Evolutionary conservation across 1,140 invertebrate genomes (phyloP), one percentile per base, ranked within the genome.

Genomic region (Hylaeus volcanicus): DNA sequence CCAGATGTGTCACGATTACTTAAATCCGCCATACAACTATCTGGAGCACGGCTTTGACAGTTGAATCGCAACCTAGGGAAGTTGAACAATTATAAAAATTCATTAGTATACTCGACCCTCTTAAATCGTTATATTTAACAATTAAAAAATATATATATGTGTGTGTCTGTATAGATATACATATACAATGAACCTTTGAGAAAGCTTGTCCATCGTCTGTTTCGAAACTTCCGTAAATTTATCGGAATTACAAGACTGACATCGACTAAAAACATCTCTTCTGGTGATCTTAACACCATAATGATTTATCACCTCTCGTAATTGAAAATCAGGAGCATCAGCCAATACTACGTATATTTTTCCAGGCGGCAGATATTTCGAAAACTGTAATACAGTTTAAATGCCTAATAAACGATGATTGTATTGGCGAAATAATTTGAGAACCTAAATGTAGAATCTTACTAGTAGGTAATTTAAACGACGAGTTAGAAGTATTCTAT

Each of bases 191-290:
- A 80, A 92, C 92, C 82, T 90, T 64, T 87, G 56, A 2, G 81
- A 66, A 60, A 94, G 78, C 37, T 85, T 82, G 41, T 92, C 84
- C 93, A 96, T 94, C 9, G 93, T 92, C 9, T 89, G 81, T 71
- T 88, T 89, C 3, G 92, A 86, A 9, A 95, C 89, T 83, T 94
- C 92, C 5, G 94, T 85, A 85, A 95, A 96, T 77, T 93, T 93
- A 79, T 94, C 93, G 61, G 92, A 86, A 88, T 96, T 96, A 86
- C 95, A 96, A 87, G 95, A 94, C 89, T 95, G 93, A 90, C 96
- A 97, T 68, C 96, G 92, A 86, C 94, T 96, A 81, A 96, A 96
- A 60, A 96, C 94, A 90, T 96, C 94, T 58, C 93, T 89, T 77
- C 94, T 91, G 9, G 92, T 94, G 9, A 96, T 93, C 15, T 89